A percentile compares a stretch with the other conserved stretches of the same genome.
These are phyloP conservation scores for Sebastes paucispinis DNA, from an alignment of 2,797 vertebrate genomes.

Conservation along the genomic window DNA sequence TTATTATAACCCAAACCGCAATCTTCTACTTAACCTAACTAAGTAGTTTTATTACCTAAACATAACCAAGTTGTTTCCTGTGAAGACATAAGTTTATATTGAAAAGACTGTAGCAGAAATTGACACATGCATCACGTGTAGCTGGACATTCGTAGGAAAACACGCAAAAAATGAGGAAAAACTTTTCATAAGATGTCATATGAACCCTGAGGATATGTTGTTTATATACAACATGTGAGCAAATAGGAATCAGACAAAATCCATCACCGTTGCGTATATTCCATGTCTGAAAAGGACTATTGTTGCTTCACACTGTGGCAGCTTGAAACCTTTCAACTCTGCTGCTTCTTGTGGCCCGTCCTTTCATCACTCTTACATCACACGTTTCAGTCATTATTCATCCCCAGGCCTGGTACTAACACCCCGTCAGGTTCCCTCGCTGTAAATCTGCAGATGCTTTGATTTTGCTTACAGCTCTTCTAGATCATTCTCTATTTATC, in stretches of 20 bases:
- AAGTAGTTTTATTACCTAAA: too few relatives aligned
- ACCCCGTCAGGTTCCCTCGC: background rate
- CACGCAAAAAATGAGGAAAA: too few relatives aligned
- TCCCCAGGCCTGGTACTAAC: background rate
- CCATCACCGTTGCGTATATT: background rate
- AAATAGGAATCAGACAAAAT: background rate
- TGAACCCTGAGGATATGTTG: too few relatives aligned
- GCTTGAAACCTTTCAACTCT: background rate
- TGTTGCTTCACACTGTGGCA: background rate
- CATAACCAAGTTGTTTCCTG: too few relatives aligned
- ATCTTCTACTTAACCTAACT: too few relatives aligned
- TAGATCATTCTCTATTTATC: background rate
- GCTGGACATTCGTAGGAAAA: too few relatives aligned
- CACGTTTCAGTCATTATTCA: constrained; percentile 12
- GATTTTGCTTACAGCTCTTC: constrained; percentile 17
- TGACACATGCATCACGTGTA: too few relatives aligned
- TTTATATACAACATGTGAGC: too few relatives aligned
- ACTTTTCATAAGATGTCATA: too few relatives aligned
- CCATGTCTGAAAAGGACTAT: background rate
- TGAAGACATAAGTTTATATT: too few relatives aligned
- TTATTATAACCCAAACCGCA: too few relatives aligned
- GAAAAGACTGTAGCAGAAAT: too few relatives aligned
- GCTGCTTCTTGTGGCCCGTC: background rate
- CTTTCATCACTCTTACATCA: constrained; percentile 44
- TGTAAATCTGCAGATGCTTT: constrained; percentile 30